Conservation (phyloP, 53 echinoderm and acorn worm species). For the Henricia sp. region DNA sequence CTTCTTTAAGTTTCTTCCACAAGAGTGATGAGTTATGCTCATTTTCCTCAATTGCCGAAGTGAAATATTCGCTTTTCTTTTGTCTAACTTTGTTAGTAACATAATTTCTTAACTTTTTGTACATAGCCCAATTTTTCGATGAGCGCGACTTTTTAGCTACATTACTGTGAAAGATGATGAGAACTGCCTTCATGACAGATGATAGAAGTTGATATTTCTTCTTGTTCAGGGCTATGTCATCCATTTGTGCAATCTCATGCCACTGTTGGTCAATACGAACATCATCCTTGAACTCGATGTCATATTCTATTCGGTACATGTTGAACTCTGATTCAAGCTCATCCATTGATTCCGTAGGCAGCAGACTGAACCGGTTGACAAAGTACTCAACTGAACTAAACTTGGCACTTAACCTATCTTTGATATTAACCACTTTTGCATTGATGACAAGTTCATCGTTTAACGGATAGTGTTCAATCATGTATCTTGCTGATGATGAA, state of each 20-base stretch:
- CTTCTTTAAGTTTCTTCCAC: no score
- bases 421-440: conserved; percentile 50
- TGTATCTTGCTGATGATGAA: conserved; percentile 36
- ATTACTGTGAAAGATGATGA: conserved; percentile 42
- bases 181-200: conserved; percentile 40
- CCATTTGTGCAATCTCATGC: conserved; percentile 46
- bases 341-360: conserved; percentile 55
- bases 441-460: conserved; percentile 52
- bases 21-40: no score
- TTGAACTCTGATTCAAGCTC: conserved; percentile 55
- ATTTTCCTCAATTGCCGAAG: no score
- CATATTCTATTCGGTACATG: conserved; percentile 44
- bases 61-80: no score
- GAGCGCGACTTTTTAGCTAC: no score
- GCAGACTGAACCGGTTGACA: conserved; percentile 37
- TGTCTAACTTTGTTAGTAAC: no score
- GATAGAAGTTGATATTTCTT: conserved; percentile 44
- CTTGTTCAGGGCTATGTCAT: conserved; percentile 12
- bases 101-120: no score
- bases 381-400: conserved; percentile 62
- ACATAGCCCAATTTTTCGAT: no score
- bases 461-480: conserved; percentile 57
- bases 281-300: conserved; percentile 20
- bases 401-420: conserved; percentile 22
- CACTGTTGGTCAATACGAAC: conserved; percentile 44